Evolutionary conservation across 2,797 vertebrate genomes (phyloP).

Genomic region (Chiropotes sagulatus): DNA sequence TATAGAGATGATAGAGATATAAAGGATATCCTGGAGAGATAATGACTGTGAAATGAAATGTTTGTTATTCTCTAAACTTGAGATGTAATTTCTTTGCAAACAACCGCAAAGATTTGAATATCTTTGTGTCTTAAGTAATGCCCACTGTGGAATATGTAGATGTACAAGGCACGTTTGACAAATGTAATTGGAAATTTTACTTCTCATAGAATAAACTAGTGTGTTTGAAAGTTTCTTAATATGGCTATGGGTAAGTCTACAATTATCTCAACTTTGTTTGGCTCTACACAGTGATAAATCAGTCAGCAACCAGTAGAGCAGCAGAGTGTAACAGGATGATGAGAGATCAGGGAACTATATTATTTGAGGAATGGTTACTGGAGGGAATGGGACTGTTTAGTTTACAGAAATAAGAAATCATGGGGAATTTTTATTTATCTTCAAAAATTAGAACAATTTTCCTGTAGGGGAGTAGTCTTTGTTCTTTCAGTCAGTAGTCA

Average conservation of each 20-base stretch:
- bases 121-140: neutral
- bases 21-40: neutral
- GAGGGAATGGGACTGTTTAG: neutral
- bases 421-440: neutral
- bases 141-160: neutral
- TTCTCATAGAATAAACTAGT: neutral
- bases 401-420: neutral
- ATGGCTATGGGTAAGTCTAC: neutral
- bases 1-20: neutral
- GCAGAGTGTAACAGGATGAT: neutral
- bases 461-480: neutral
- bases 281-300: neutral
- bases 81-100: neutral
- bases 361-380: neutral
- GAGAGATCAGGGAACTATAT: neutral
- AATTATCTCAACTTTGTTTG: constrained; percentile 20
- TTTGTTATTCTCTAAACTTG: constrained; percentile 10
- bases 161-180: neutral
- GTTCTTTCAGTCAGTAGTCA: neutral
- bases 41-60: neutral
- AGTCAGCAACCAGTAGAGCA: neutral
- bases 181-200: neutral
- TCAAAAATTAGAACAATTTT: constrained; percentile 1
- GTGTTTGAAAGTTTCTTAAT: neutral
- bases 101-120: neutral